These are phyloP conservation scores for Zootoca vivipara DNA, from an alignment of 2,113 vertebrate genomes.

Conservation along the genomic window DNA sequence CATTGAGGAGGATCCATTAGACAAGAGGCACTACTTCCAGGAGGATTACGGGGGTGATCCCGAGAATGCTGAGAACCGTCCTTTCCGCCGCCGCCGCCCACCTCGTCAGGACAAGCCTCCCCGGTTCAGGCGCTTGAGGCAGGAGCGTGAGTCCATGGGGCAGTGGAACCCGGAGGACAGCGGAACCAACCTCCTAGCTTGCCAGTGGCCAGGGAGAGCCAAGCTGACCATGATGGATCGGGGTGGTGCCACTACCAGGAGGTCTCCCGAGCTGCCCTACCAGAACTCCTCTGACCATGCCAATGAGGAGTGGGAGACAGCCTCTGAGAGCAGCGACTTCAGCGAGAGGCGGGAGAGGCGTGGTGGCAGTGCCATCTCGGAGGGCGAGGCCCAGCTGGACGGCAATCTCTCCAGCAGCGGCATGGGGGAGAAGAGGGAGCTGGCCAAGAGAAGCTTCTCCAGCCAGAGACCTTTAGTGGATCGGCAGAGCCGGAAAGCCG, in stretches of 20 bases:
- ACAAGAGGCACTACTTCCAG: slow-evolving; percentile 78
- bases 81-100: slow-evolving; percentile 87
- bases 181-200: slow-evolving; percentile 78
- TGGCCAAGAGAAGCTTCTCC: slow-evolving; percentile 96
- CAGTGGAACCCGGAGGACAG: slow-evolving; percentile 90
- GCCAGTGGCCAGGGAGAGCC: slow-evolving; percentile 84
- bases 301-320: slow-evolving; percentile 95
- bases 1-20: slow-evolving; percentile 84
- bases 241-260: slow-evolving; percentile 68
- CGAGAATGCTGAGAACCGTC: slow-evolving; percentile 87
- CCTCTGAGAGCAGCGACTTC: slow-evolving; percentile 95
- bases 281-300: slow-evolving; percentile 83
- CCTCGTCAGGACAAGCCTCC: slow-evolving; percentile 97
- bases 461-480: slow-evolving; percentile 93
- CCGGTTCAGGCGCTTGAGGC: slow-evolving; percentile 89
- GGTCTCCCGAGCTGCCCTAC: slow-evolving; percentile 76
- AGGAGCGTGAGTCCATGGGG: slow-evolving; percentile 84
- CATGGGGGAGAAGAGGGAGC: slow-evolving; percentile 89
- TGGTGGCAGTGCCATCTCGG: slow-evolving; percentile 57
- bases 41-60: slow-evolving; percentile 81
- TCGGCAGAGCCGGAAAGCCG: slow-evolving; percentile 91
- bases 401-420: slow-evolving; percentile 72
- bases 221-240: slow-evolving; percentile 79
- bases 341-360: slow-evolving; percentile 88
- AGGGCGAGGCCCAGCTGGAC: slow-evolving; percentile 79